Evolutionary conservation across 2,888 invertebrate genomes (phyloP), one percentile per base, ranked within the genome.

Genomic region (Agrotis ipsilon): DNA sequence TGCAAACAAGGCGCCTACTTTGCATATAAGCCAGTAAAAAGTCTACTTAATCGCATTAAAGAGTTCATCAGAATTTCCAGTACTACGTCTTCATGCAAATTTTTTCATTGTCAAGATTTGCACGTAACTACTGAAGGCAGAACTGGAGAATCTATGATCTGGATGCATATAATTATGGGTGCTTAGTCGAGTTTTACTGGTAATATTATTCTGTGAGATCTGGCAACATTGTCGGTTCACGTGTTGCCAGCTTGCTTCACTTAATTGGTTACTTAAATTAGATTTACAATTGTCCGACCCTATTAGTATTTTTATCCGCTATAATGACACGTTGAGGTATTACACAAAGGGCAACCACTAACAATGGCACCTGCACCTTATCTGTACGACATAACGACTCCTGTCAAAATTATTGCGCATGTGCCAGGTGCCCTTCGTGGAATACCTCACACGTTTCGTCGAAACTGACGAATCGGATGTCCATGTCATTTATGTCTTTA

Each of bases 161-260:
- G 77, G 80, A 81, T 87, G 76, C 83, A 85, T 87, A 52, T 61
- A 75, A 83, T 85, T 85, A 82, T 86, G 87, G 89, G 91, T 89
- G 32, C 62, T 77, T 77, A 78, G 60, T 64, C 21, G 60, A 49
- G 71, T 64, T 61, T 64, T 45, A 48, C 46, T 1, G n/a, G 57
- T 78, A 64, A 72, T 81, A 52, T 64, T 68, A 68, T 78, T 67
- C 79, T 60, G 59, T 62, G 76, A 63, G 62, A 75, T 76, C 69
- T 80, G 74, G 52, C 64, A 58, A 73, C 52, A 27, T 43, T 63
- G 58, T 27, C 18, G 52, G 58, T 63, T 73, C 51, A 62, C 74
- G 46, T 58, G 79, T 49, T 52, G 48, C 24, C 4, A 39, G 46
- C 54, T 49, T 27, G 60, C 27, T 13, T 54, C n/a, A 21, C 1